These are phyloP conservation scores for Parnassius orleans DNA, from an alignment of 2,888 invertebrate genomes.

Conservation along the genomic window DNA sequence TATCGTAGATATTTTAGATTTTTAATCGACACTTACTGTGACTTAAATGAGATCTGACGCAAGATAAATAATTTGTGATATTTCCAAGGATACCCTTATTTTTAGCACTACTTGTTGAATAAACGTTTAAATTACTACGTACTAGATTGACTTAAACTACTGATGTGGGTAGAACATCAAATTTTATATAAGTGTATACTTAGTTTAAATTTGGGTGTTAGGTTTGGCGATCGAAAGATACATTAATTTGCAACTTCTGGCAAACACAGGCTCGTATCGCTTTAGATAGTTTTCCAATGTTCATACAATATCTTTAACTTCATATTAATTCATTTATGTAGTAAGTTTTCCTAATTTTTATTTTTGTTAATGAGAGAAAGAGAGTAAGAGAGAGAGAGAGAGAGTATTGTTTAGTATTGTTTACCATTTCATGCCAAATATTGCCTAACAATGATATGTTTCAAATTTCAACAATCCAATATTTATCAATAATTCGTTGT, in stretches of 20 bases:
- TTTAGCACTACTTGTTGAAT: slow-evolving; percentile 27
- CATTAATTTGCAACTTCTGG: slow-evolving; percentile 61
- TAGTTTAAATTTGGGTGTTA: slow-evolving; percentile 27
- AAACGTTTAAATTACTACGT: slow-evolving; percentile 26
- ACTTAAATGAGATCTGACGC: slow-evolving; percentile 60
- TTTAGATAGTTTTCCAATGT: slow-evolving; percentile 3
- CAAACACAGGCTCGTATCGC: slow-evolving; percentile 65
- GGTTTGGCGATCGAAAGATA: slow-evolving; percentile 42
- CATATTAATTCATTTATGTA: too few relatives aligned
- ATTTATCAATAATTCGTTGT: slow-evolving; percentile 68
- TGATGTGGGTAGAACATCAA: slow-evolving; percentile 21
- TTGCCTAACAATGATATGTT: background rate
- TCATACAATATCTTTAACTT: background rate
- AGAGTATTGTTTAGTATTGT: background rate
- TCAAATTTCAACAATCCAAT: slow-evolving; percentile 25
- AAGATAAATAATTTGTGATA: slow-evolving; percentile 58
- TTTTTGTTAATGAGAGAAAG: too few relatives aligned
- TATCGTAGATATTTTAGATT: slow-evolving; percentile 40
- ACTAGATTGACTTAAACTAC: slow-evolving; percentile 14
- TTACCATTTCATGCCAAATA: background rate
- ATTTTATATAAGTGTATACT: slow-evolving; percentile 21
- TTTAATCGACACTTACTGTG: slow-evolving; percentile 31
- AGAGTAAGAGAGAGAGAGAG: too few relatives aligned
- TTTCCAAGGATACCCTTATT: slow-evolving; percentile 27
- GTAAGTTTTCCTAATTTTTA: too few relatives aligned